phyloP scores from a whole-genome alignment of 2,797 vertebrate species.

The Decapterus maruadsi region DNA sequence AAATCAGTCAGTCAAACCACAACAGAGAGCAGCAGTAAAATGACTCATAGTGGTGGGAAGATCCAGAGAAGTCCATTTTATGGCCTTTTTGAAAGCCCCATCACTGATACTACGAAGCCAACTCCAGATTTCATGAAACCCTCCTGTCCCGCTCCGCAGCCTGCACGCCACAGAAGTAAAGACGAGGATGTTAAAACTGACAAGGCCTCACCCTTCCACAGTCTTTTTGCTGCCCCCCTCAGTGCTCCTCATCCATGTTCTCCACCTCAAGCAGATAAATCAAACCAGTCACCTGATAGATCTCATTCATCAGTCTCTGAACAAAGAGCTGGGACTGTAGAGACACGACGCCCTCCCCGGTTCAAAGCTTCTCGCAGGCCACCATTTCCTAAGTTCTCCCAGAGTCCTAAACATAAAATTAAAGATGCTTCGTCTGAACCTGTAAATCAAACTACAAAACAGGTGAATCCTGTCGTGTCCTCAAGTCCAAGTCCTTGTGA shows the following conservation, averaged over 20 bases:
- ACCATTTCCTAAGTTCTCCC: background rate
- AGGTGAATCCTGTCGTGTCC: background rate
- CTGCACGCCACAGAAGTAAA: background rate
- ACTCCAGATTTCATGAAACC: background rate
- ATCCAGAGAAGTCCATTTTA: slow-evolving; percentile 35
- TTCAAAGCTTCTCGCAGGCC: background rate
- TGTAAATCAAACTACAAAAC: background rate
- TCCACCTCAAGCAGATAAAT: background rate
- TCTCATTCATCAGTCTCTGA: background rate
- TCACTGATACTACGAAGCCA: slow-evolving; percentile 5
- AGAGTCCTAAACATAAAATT: background rate
- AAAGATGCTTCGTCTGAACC: background rate
- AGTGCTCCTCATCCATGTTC: background rate
- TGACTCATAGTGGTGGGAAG: background rate
- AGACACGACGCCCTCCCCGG: rapidly evolving
- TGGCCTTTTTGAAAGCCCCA: slow-evolving; percentile 42
- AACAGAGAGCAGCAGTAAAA: background rate
- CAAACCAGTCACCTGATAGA: background rate
- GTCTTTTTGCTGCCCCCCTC: slow-evolving; percentile 66
- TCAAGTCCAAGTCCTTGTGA: background rate
- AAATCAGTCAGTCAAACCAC: background rate
- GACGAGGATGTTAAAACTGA: background rate
- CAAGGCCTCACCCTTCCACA: slow-evolving; percentile 26
- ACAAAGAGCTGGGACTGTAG: background rate
- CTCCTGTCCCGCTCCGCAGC: background rate